Conservation (phyloP, 2,888 invertebrate species). For the Ephialtes manifestator region DNA sequence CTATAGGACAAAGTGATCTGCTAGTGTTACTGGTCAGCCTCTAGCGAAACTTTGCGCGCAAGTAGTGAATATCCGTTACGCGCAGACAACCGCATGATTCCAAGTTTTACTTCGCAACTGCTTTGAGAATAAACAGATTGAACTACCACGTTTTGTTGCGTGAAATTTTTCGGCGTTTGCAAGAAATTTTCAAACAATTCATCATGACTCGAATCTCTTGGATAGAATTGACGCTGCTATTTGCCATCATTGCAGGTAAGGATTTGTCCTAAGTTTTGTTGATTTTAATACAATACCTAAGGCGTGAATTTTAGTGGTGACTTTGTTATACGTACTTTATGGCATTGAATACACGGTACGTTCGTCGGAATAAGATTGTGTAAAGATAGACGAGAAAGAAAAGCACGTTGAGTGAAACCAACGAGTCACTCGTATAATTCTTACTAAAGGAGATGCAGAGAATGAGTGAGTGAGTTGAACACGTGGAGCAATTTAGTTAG, state of each 20-base stretch:
- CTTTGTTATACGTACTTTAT: background rate
- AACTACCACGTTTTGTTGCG: background rate
- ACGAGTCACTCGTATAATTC: constrained; percentile 4
- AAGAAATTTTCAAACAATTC: constrained; percentile 29
- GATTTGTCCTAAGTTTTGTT: constrained; percentile 4
- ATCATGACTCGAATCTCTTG: constrained; percentile 79
- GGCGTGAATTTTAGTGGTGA: background rate
- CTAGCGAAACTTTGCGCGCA: background rate
- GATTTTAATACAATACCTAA: background rate
- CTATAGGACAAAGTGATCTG: background rate
- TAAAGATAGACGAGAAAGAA: background rate
- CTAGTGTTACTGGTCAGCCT: background rate
- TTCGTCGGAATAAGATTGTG: background rate
- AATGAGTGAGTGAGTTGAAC: constrained; percentile 42
- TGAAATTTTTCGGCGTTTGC: background rate
- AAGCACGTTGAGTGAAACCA: background rate
- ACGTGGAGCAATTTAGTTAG: constrained; percentile 53
- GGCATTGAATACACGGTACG: background rate
- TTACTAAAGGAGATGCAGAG: background rate
- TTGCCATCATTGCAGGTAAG: constrained; percentile 79
- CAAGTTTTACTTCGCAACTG: background rate
- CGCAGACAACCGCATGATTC: background rate
- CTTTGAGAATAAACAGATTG: background rate
- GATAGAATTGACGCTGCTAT: constrained; percentile 76
- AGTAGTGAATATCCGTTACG: constrained; percentile 21